phyloP scores from a whole-genome alignment of 1,140 invertebrate genomes.

The Zaprionus tsacasi region DNA sequence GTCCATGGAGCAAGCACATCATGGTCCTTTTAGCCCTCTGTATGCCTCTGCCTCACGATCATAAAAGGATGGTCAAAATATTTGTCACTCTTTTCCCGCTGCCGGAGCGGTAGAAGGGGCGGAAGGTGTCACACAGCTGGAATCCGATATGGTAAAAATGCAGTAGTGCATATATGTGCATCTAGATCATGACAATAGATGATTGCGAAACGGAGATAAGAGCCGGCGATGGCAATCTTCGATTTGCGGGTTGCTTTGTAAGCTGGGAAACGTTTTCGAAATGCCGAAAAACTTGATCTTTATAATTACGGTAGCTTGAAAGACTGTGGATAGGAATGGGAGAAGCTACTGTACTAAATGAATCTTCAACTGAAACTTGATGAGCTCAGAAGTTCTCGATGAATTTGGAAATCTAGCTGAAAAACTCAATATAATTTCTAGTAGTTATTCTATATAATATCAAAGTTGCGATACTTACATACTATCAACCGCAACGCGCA shows the following conservation, averaged over 20 bases:
- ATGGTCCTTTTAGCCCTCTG: slow-evolving; percentile 44
- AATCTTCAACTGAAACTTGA: neutral
- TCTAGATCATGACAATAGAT: slow-evolving; percentile 49
- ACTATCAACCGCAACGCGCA: slow-evolving; percentile 15
- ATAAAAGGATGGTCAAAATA: slow-evolving; percentile 73
- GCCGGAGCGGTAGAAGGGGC: neutral
- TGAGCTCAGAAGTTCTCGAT: neutral
- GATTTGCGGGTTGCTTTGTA: neutral
- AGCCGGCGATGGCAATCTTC: neutral
- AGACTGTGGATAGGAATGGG: neutral
- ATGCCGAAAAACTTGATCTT: neutral
- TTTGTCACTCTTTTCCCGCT: slow-evolving; percentile 44
- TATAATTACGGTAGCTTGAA: neutral
- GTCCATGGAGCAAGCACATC: slow-evolving; percentile 21
- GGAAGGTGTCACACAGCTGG: slow-evolving; percentile 53
- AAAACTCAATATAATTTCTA: too few relatives aligned
- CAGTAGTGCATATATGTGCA: slow-evolving; percentile 34
- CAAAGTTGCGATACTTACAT: slow-evolving; percentile 49
- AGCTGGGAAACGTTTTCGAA: neutral
- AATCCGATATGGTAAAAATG: slow-evolving; percentile 55
- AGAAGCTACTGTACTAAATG: neutral
- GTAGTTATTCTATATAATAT: neutral
- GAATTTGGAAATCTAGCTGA: too few relatives aligned
- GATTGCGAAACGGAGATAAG: slow-evolving; percentile 36
- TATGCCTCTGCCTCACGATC: slow-evolving; percentile 56